Conservation (phyloP, 2,888 invertebrate species). For the Gastrophysa polygoni region DNA sequence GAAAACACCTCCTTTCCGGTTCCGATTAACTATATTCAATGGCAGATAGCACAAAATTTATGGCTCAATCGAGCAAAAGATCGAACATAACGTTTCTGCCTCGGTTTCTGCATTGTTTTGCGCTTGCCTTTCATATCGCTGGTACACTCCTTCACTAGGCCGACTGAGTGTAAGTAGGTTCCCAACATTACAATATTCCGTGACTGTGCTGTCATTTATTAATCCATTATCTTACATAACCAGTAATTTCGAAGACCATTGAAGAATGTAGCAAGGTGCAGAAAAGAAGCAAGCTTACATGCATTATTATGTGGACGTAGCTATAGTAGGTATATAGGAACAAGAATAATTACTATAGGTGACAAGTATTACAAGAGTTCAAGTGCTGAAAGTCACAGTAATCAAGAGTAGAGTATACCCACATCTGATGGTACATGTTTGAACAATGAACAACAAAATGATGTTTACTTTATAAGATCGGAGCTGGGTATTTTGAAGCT, state of each 20-base stretch:
- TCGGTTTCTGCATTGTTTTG: not conserved
- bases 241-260: constrained; percentile 32
- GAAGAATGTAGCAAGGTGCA: constrained; percentile 32
- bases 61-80: no score
- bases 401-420: no score
- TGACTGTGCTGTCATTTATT: constrained; percentile 42
- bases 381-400: no score
- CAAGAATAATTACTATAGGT: no score
- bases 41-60: no score
- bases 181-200: constrained; percentile 35
- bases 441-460: no score
- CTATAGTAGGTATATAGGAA: not conserved
- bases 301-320: not conserved
- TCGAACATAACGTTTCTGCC: not conserved
- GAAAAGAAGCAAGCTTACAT: not conserved
- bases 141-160: constrained; percentile 4
- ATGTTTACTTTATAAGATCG: no score
- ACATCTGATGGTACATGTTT: no score
- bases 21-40: no score
- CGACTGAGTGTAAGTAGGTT: constrained; percentile 22
- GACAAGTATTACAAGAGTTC: no score
- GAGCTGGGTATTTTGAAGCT: no score
- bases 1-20: no score
- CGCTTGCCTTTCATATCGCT: not conserved
- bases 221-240: constrained; percentile 42